Evolutionary conservation across 2,113 vertebrate species (phyloP).

Genomic region (Cyanoderma ruficeps): DNA sequence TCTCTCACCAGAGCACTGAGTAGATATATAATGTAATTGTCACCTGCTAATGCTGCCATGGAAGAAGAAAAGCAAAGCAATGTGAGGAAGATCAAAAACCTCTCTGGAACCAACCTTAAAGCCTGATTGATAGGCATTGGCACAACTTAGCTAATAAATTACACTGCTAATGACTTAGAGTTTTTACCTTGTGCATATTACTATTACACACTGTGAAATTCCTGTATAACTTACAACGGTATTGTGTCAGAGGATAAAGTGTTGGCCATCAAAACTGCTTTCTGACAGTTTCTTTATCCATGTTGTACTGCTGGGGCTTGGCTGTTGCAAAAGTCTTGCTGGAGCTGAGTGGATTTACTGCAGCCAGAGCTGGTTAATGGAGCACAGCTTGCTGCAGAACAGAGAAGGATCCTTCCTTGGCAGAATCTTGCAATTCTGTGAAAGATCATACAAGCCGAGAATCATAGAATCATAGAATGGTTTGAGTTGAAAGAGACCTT

Average conservation of each 20-base stretch:
- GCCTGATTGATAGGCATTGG: constrained; percentile 32
- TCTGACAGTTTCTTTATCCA: constrained; percentile 17
- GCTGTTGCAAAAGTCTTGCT: not conserved
- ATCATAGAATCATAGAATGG: not conserved
- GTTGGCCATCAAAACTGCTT: constrained; percentile 4
- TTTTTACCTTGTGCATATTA: constrained; percentile 15
- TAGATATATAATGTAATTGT: constrained; percentile 75
- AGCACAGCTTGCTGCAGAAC: not conserved
- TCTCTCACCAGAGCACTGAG: constrained; percentile 74
- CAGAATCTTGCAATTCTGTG: not conserved
- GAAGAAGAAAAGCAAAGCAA: constrained; percentile 55
- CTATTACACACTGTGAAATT: constrained; percentile 13
- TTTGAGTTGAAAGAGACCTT: not conserved
- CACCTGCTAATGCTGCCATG: constrained; percentile 58
- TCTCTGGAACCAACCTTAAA: not conserved
- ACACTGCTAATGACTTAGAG: constrained; percentile 21
- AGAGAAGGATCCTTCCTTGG: not conserved
- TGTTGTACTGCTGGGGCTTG: not conserved
- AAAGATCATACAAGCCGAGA: not conserved
- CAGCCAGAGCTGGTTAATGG: not conserved
- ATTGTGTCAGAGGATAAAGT: constrained; percentile 11
- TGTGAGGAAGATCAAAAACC: constrained; percentile 20
- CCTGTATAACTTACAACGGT: not conserved
- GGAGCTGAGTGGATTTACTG: not conserved
- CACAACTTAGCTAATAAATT: constrained; percentile 26